Conservation (phyloP, 2,888 invertebrate genomes). For the Embidobia sp. region DNA sequence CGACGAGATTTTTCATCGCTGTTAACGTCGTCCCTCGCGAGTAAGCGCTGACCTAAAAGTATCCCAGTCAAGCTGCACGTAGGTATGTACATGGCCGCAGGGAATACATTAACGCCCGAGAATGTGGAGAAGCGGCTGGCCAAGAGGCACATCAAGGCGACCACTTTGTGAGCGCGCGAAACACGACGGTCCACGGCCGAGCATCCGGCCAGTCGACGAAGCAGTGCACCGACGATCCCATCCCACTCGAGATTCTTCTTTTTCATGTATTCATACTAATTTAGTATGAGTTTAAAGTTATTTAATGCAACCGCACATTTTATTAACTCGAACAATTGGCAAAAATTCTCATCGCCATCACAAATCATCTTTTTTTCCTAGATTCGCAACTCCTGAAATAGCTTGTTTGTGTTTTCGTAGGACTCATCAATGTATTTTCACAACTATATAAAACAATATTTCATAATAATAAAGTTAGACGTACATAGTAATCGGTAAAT, state of each 20-base stretch:
- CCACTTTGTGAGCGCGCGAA: conserved; percentile 45
- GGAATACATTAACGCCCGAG: conserved; percentile 63
- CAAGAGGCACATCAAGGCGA: conserved; percentile 62
- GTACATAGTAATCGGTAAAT: too few relatives aligned
- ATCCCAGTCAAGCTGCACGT: conserved; percentile 60
- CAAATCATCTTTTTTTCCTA: too few relatives aligned
- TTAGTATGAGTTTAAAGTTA: conserved; percentile 22
- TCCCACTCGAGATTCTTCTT: conserved; percentile 44
- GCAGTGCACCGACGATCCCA: conserved; percentile 42
- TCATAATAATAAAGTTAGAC: too few relatives aligned
- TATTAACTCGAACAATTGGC: conserved; percentile 7
- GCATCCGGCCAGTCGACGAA: conserved; percentile 46
- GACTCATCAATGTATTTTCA: too few relatives aligned
- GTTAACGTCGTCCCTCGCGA: conserved; percentile 55
- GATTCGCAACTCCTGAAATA: too few relatives aligned
- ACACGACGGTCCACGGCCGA: conserved; percentile 34
- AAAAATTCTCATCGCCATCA: not conserved
- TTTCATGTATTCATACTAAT: conserved; percentile 44
- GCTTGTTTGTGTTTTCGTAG: too few relatives aligned
- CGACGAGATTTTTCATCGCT: conserved; percentile 61
- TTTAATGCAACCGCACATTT: conserved; percentile 16
- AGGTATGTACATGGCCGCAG: conserved; percentile 64
- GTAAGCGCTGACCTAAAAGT: conserved; percentile 64
- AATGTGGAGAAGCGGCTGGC: conserved; percentile 60
- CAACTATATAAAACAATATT: too few relatives aligned